Conservation (phyloP, 2,888 invertebrate genomes). For the Dimorphilus gyrociliatus region DNA sequence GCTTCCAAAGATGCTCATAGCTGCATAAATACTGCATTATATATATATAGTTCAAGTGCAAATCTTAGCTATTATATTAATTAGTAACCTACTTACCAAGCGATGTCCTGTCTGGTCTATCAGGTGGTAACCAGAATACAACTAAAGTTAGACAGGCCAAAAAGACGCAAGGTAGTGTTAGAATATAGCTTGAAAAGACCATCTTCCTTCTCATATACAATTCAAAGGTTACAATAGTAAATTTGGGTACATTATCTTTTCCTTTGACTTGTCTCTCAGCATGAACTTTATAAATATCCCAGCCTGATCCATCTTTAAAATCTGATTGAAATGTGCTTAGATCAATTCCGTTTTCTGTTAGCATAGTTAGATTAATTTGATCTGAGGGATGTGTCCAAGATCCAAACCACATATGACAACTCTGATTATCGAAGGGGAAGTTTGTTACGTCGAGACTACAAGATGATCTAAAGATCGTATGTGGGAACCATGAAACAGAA, state of each 20-base stretch:
- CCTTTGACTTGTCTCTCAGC: constrained; percentile 7
- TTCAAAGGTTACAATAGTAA: constrained; percentile 6
- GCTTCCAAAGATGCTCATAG: constrained; percentile 8
- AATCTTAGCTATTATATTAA: too few relatives aligned
- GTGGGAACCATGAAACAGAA: constrained; percentile 2
- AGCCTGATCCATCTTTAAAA: too few relatives aligned
- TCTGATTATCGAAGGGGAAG: constrained; percentile 4
- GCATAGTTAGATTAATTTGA: too few relatives aligned
- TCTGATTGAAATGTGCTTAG: too few relatives aligned
- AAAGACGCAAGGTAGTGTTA: constrained; percentile 12
- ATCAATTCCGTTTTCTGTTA: too few relatives aligned
- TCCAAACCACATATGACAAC: too few relatives aligned
- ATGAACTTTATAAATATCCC: constrained; percentile 7
- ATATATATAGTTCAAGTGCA: too few relatives aligned
- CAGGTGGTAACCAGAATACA: constrained; percentile 12
- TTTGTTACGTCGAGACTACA: constrained; percentile 2
- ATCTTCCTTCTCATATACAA: constrained; percentile 8
- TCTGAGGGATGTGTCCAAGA: too few relatives aligned
- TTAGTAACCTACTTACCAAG: constrained; percentile 11
- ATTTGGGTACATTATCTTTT: constrained; percentile 2
- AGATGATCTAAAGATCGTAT: constrained; percentile 3
- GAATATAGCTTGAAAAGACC: constrained; percentile 10
- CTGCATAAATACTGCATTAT: too few relatives aligned
- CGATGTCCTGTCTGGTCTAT: constrained; percentile 11
- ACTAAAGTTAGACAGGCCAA: constrained; percentile 10